phyloP scores from a whole-genome alignment of 1,140 invertebrate species.

The Coenobita brevimanus region DNA sequence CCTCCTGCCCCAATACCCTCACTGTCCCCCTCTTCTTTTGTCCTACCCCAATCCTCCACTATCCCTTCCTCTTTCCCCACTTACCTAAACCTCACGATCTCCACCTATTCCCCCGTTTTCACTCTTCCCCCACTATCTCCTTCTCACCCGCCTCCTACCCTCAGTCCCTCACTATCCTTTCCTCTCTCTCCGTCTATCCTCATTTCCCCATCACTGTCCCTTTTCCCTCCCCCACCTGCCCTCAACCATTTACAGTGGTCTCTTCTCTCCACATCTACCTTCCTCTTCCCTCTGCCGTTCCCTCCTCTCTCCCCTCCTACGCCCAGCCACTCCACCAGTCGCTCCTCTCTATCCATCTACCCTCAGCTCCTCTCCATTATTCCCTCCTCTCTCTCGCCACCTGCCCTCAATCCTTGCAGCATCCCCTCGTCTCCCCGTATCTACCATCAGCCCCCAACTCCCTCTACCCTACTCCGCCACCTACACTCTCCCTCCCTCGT shows the following conservation, averaged over 20 bases:
- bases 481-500: neutral
- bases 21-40: too few species aligned
- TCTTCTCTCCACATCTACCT: too few species aligned
- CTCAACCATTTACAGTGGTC: too few species aligned
- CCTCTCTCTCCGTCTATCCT: conserved; percentile 24
- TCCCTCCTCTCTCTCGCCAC: neutral
- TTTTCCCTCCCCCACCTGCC: too few species aligned
- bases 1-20: too few species aligned
- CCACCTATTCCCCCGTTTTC: neutral
- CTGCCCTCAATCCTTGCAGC: neutral
- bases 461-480: neutral
- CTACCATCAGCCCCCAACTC: neutral
- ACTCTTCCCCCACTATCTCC: neutral
- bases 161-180: conserved; percentile 12
- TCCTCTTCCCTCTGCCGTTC: too few species aligned
- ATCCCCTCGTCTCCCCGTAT: neutral
- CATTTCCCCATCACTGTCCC: neutral
- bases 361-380: neutral
- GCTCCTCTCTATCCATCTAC: neutral
- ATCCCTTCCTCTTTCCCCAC: neutral
- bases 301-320: neutral
- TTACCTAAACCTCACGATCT: neutral
- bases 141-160: neutral
- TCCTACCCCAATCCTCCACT: too few species aligned
- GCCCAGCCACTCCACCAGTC: neutral